phyloP scores from a whole-genome alignment of 1,140 invertebrate species.

The Schlechtendalia chinensis region DNA sequence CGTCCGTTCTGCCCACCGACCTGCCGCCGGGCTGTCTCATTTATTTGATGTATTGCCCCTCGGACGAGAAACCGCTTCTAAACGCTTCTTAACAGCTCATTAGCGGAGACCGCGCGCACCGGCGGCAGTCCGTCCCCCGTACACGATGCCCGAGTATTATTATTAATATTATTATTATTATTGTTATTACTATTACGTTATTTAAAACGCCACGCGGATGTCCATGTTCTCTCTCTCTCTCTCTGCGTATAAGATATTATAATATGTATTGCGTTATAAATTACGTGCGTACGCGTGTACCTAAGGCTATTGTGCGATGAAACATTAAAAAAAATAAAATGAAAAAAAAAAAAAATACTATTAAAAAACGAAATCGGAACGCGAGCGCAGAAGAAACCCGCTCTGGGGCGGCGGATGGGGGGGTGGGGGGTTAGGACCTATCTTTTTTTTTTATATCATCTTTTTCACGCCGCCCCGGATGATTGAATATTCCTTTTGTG shows the following conservation, averaged over 20 bases:
- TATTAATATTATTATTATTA: conserved; percentile 35
- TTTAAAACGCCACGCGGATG: conserved; percentile 32
- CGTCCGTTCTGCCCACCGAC: conserved; percentile 30
- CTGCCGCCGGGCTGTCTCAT: conserved; percentile 41
- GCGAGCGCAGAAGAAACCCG: too few relatives aligned
- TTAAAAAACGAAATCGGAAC: conserved; percentile 31
- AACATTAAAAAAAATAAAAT: conserved; percentile 1
- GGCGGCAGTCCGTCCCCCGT: not conserved
- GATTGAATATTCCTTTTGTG: conserved; percentile 19
- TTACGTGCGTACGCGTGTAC: not conserved
- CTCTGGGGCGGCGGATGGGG: too few relatives aligned
- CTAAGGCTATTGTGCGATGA: not conserved
- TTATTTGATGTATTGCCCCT: conserved; percentile 46
- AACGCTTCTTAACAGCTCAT: conserved; percentile 49
- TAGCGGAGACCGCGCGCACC: conserved; percentile 19
- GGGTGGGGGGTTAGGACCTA: too few relatives aligned
- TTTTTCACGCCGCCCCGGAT: not conserved
- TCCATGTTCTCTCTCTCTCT: not conserved
- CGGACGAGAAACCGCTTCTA: conserved; percentile 37
- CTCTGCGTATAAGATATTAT: not conserved
- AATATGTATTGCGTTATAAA: not conserved
- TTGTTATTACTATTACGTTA: conserved; percentile 44
- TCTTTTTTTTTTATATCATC: not conserved
- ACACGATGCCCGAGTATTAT: conserved; percentile 26
- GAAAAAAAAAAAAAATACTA: conserved; percentile 32